Percentiles rank a stretch among this genome's conserved stretches.
phyloP scores from a whole-genome alignment of 2,888 invertebrate species.

The Sisyra nigra region DNA sequence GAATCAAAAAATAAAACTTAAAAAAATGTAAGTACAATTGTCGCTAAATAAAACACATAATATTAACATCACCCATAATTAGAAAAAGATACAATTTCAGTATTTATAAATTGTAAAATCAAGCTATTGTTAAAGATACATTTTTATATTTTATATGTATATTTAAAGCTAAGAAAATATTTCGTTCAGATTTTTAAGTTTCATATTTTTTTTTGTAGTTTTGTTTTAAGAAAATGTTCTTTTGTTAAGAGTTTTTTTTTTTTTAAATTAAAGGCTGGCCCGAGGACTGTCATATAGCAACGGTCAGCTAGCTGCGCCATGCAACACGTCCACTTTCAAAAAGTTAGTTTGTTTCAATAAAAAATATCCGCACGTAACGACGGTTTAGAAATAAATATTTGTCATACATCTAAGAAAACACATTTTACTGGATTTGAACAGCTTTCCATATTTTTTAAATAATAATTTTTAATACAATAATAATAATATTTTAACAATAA shows the following conservation, averaged over 20 bases:
- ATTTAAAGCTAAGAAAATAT: too few relatives aligned
- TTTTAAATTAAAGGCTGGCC: constrained; percentile 23
- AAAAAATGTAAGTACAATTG: too few relatives aligned
- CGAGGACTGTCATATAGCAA: constrained; percentile 32
- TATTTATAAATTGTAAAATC: too few relatives aligned
- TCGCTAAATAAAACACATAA: too few relatives aligned
- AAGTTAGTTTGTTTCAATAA: background rate
- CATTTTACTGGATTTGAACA: constrained; percentile 4
- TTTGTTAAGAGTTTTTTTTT: background rate
- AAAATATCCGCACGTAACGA: background rate
- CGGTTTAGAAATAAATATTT: background rate
- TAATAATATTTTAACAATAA: background rate
- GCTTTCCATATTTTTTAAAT: constrained; percentile 1
- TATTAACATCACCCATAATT: too few relatives aligned
- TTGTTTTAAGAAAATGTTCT: too few relatives aligned
- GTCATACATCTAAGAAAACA: background rate
- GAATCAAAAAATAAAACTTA: too few relatives aligned
- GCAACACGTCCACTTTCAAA: background rate
- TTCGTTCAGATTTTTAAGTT: too few relatives aligned
- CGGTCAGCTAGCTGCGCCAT: constrained; percentile 23
- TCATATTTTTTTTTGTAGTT: too few relatives aligned
- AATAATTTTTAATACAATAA: background rate
- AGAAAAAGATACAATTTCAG: too few relatives aligned
- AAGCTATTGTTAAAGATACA: too few relatives aligned
- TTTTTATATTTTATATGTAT: too few relatives aligned